These are phyloP conservation scores for Leptura quadrifasciata DNA, from an alignment of 2,888 invertebrate species.

Conservation along the genomic window DNA sequence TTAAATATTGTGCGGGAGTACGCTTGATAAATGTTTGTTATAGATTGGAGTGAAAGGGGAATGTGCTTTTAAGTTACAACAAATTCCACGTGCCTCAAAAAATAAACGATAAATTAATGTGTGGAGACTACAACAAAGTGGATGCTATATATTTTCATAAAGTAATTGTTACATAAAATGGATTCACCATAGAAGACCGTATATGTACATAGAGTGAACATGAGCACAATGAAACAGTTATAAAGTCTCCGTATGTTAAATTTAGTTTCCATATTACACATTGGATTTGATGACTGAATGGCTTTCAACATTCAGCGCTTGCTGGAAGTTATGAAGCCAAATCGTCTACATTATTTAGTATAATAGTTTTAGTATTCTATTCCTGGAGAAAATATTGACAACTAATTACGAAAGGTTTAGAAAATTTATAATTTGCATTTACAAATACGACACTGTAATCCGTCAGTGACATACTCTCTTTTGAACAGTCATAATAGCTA, in stretches of 20 bases:
- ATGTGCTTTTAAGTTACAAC: no score
- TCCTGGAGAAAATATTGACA: slow-evolving; percentile 9
- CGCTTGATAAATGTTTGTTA: no score
- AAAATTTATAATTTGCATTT: neutral
- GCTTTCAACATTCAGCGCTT: slow-evolving; percentile 31
- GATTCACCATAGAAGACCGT: slow-evolving; percentile 9
- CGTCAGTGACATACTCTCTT: no score
- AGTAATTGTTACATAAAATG: slow-evolving; percentile 38
- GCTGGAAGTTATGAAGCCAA: slow-evolving; percentile 27
- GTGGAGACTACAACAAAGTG: slow-evolving; percentile 2
- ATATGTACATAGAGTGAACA: slow-evolving; percentile 6
- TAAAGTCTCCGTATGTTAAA: slow-evolving; percentile 37
- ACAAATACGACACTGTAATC: no score
- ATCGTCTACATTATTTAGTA: slow-evolving; percentile 33
- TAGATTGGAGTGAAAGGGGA: no score
- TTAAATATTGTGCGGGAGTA: no score
- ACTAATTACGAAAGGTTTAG: slow-evolving; percentile 12
- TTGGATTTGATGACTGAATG: slow-evolving; percentile 39
- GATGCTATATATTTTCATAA: slow-evolving; percentile 23
- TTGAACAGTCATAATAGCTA: no score
- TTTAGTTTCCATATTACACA: slow-evolving; percentile 42
- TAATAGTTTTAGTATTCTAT: slow-evolving; percentile 28
- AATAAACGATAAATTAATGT: slow-evolving; percentile 6
- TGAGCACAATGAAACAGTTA: slow-evolving; percentile 42
- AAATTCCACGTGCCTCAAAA: neutral